Conservation (phyloP, 2,113 vertebrate species). For the Anhinga anhinga region DNA sequence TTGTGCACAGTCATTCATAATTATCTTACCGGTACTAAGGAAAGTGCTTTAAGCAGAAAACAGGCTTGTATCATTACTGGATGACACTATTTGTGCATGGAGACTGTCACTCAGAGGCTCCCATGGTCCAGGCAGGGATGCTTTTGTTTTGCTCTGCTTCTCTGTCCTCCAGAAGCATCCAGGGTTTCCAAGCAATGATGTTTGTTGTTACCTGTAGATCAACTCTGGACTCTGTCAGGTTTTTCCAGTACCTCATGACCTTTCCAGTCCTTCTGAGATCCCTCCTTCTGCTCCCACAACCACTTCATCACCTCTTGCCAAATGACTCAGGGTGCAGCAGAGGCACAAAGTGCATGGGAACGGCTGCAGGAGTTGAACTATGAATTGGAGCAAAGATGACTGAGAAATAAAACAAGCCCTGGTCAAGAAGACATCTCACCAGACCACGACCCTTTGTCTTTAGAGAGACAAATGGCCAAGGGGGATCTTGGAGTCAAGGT, state of each 20-base stretch:
- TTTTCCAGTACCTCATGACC: not conserved
- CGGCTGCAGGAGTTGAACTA: not conserved
- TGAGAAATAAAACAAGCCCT: not conserved
- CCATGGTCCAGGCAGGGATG: not conserved
- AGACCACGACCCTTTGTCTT: not conserved
- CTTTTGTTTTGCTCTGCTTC: not conserved
- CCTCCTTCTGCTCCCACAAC: not conserved
- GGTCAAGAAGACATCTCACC: not conserved
- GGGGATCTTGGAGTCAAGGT: not conserved
- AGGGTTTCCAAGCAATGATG: not conserved
- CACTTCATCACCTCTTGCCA: not conserved
- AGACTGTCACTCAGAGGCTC: not conserved
- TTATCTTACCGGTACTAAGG: not conserved
- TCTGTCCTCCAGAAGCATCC: not conserved
- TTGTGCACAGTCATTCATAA: not conserved
- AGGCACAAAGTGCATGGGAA: not conserved
- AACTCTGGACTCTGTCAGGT: not conserved
- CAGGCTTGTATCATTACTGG: accelerated
- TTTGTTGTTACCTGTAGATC: not conserved
- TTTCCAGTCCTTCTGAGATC: not conserved
- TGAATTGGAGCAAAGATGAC: not conserved
- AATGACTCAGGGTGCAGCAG: not conserved
- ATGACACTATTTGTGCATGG: accelerated
- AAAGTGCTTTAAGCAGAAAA: not conserved
- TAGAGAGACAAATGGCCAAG: not conserved